Evolutionary conservation across 2,113 vertebrate species (phyloP).

Genomic region (Zosterops pallidus): DNA sequence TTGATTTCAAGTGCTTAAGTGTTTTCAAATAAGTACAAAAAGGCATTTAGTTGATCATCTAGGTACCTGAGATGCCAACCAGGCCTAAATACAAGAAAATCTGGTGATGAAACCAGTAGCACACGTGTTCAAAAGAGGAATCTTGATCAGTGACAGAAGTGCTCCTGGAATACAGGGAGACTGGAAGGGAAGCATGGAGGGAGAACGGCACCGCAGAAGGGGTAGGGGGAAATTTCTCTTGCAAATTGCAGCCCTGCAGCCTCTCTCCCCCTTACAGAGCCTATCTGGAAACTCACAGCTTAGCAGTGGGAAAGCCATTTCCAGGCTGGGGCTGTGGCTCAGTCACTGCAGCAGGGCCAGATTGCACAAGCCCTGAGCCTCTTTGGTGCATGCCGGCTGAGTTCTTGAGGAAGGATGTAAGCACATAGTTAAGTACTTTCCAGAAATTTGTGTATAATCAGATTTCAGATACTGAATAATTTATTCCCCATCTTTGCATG

Average conservation of each 20-base stretch:
- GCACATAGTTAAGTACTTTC: background rate
- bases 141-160: background rate
- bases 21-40: background rate
- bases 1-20: background rate
- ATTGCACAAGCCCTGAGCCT: background rate
- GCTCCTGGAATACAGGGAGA: background rate
- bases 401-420: background rate
- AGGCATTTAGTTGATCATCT: background rate
- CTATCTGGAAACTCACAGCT: background rate
- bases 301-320: background rate
- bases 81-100: background rate
- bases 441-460: background rate
- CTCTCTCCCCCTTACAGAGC: background rate
- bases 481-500: background rate
- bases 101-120: background rate
- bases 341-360: background rate
- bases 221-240: background rate
- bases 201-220: accelerated
- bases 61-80: background rate
- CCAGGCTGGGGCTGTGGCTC: background rate
- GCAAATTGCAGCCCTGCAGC: background rate
- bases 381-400: background rate
- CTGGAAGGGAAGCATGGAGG: background rate
- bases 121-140: accelerated
- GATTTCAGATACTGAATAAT: slow-evolving; percentile 18